Conservation (phyloP, 2,797 vertebrate species). For the Sparidentex hasta region DNA sequence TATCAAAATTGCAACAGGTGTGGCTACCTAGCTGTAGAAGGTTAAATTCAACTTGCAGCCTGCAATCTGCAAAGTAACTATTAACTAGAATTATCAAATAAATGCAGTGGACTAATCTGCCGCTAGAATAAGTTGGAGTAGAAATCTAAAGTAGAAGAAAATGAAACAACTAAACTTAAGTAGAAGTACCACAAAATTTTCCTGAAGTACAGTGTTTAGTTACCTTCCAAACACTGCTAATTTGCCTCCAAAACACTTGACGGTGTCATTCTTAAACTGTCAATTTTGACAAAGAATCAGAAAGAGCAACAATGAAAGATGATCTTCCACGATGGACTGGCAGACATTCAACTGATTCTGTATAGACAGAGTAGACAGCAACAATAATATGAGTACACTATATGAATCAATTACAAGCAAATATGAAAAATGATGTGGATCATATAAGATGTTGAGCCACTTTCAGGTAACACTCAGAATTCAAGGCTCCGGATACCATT, state of each 20-base stretch:
- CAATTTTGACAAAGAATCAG: not conserved
- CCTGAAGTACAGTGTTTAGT: no score
- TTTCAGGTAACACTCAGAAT: not conserved
- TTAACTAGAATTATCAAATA: no score
- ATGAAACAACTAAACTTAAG: no score
- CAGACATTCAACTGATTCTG: not conserved
- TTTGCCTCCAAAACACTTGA: not conserved
- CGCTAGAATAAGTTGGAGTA: no score
- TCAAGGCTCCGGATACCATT: not conserved
- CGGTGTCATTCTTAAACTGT: not conserved
- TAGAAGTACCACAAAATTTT: no score
- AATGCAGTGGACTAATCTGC: no score
- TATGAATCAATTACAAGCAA: not conserved
- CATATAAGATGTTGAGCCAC: not conserved
- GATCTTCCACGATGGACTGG: not conserved
- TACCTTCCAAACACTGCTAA: not conserved
- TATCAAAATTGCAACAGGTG: no score
- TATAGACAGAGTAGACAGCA: not conserved
- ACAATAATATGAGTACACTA: not conserved
- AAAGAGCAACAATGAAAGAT: not conserved
- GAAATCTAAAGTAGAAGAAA: no score
- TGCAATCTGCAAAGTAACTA: not conserved
- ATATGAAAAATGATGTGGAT: not conserved
- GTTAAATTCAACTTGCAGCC: no score
- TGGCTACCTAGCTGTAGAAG: no score